A percentile compares a stretch with the other conserved stretches of the same genome.
phyloP scores from a whole-genome alignment of 2,888 invertebrate genomes.

The Zygothrica quintamaculata region DNA sequence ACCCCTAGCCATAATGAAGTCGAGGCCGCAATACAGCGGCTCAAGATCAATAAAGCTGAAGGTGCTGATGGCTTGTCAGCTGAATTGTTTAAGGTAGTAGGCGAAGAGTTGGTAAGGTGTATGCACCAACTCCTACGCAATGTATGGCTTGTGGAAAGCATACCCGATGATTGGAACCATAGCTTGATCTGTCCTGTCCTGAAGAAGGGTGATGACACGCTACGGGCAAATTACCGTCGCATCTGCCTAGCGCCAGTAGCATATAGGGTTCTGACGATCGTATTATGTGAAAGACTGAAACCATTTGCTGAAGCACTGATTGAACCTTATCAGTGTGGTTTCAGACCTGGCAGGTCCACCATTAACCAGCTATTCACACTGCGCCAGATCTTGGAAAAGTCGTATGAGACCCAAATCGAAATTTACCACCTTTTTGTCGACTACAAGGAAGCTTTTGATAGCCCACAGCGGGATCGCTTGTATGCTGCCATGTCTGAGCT shows the following conservation, averaged over 20 bases:
- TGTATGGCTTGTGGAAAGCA: too few species aligned
- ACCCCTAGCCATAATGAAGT: too few species aligned
- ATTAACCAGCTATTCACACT: background rate
- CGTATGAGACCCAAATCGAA: background rate
- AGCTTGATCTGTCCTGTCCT: too few species aligned
- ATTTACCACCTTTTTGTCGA: slow-evolving; percentile 30
- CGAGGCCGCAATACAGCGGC: too few species aligned
- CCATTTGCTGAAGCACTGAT: slow-evolving; percentile 8
- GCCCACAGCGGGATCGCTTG: slow-evolving; percentile 12
- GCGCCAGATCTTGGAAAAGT: slow-evolving; percentile 3
- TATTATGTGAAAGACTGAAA: slow-evolving; percentile 22
- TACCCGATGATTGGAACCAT: too few species aligned
- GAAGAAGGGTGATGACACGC: too few species aligned
- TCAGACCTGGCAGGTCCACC: background rate
- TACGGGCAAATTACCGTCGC: too few species aligned
- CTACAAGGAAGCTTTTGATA: slow-evolving; percentile 41
- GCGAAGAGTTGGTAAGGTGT: too few species aligned
- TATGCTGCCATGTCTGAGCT: slow-evolving; percentile 31
- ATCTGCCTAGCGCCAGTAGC: background rate
- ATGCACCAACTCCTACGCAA: too few species aligned
- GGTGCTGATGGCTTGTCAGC: too few species aligned
- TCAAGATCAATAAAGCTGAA: too few species aligned
- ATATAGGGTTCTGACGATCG: slow-evolving; percentile 7
- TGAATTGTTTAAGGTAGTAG: too few species aligned
- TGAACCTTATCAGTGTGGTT: slow-evolving; percentile 1